phyloP scores from a whole-genome alignment of 2,113 vertebrate species.

The Gobiocypris rarus region DNA sequence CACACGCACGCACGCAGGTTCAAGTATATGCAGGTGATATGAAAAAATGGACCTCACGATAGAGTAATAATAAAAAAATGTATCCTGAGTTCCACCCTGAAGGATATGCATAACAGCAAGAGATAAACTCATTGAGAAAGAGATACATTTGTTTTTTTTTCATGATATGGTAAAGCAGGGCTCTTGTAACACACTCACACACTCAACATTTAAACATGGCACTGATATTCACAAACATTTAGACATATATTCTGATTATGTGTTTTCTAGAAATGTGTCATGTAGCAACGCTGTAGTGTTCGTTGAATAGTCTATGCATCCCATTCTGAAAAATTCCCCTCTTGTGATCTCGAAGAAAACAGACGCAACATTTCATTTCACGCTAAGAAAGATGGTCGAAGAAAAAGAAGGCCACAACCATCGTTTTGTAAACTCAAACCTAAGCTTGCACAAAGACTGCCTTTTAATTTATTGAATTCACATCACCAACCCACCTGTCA shows the following conservation, averaged over 20 bases:
- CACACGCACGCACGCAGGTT: too few relatives aligned
- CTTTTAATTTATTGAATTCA: neutral
- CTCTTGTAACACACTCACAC: constrained; percentile 1
- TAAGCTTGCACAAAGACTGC: neutral
- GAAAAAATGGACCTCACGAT: neutral
- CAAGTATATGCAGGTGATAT: too few relatives aligned
- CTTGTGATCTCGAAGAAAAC: neutral
- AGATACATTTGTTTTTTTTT: neutral
- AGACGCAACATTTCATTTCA: neutral
- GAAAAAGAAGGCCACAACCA: neutral
- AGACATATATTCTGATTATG: neutral
- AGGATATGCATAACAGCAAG: neutral
- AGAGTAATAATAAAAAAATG: neutral
- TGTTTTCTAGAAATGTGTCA: neutral
- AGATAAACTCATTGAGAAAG: too few relatives aligned
- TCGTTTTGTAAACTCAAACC: neutral
- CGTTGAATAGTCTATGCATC: neutral
- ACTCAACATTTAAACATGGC: neutral
- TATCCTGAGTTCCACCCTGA: neutral
- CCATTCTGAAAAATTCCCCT: neutral
- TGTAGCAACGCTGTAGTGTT: neutral
- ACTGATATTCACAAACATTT: neutral
- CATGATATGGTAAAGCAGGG: neutral
- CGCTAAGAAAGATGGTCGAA: neutral
- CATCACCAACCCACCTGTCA: constrained; percentile 32